phyloP scores from a whole-genome alignment of 2,888 invertebrate species.

The Macaria liturata region DNA sequence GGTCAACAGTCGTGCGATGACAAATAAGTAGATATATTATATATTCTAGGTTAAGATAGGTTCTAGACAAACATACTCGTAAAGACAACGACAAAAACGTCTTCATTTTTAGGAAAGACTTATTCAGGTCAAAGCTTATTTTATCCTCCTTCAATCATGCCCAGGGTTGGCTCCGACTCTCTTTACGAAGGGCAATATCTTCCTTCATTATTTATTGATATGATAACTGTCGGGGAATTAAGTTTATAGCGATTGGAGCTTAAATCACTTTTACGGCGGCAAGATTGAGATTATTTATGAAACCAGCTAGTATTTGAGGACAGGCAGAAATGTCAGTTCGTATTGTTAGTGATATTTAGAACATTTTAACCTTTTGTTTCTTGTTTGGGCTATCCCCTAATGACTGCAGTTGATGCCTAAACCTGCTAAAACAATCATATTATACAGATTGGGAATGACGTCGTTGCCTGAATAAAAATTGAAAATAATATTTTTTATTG shows the following conservation, averaged over 20 bases:
- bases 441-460: too few species aligned
- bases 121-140: constrained; percentile 34
- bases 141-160: constrained; percentile 37
- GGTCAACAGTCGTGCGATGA: too few species aligned
- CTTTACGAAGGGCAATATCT: constrained; percentile 24
- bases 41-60: too few species aligned
- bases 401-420: too few species aligned
- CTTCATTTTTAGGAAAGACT: constrained; percentile 9
- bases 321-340: constrained; percentile 5
- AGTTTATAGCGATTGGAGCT: constrained; percentile 9
- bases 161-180: constrained; percentile 23
- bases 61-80: too few species aligned
- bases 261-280: constrained; percentile 10
- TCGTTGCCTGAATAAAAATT: too few species aligned
- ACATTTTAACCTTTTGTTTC: neutral
- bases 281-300: too few species aligned
- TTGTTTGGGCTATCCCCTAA: too few species aligned
- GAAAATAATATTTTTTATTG: too few species aligned
- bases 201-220: constrained; percentile 25
- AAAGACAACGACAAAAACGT: constrained; percentile 11
- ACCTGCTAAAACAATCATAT: too few species aligned
- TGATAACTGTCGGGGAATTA: constrained; percentile 15
- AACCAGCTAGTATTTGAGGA: neutral
- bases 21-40: too few species aligned
- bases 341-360: constrained; percentile 5